Evolutionary conservation across 1,140 invertebrate species (phyloP).

Genomic region (Drosophila virilis): DNA sequence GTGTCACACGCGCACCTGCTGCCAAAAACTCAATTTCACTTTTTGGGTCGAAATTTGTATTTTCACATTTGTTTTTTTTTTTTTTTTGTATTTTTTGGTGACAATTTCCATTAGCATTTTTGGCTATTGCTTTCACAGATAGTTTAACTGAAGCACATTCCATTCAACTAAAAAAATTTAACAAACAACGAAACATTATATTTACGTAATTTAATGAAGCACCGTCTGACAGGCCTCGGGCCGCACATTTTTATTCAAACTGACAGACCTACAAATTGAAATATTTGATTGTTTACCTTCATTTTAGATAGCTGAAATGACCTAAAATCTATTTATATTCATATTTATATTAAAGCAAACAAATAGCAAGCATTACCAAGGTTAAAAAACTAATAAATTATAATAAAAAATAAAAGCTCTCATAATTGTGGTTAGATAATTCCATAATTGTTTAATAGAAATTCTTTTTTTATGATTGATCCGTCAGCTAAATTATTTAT

Average conservation of each 20-base stretch:
- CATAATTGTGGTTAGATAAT: too few species aligned
- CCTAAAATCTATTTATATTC: slow-evolving; percentile 13
- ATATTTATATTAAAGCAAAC: too few species aligned
- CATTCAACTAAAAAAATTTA: slow-evolving; percentile 11
- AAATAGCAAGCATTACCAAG: too few species aligned
- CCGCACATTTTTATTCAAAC: slow-evolving; percentile 15
- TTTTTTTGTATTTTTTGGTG: slow-evolving; percentile 18
- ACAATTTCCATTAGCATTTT: slow-evolving; percentile 71
- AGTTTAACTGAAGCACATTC: slow-evolving; percentile 33
- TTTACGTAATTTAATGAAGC: slow-evolving; percentile 26
- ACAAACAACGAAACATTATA: not conserved
- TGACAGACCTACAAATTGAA: slow-evolving; percentile 12
- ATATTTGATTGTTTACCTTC: slow-evolving; percentile 12
- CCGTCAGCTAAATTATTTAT: not conserved
- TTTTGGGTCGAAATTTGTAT: not conserved
- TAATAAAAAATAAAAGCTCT: not conserved
- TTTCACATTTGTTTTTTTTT: slow-evolving; percentile 6
- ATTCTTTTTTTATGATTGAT: not conserved
- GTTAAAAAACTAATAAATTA: too few species aligned
- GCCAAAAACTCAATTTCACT: slow-evolving; percentile 59
- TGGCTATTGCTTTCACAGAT: slow-evolving; percentile 7
- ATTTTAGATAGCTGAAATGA: slow-evolving; percentile 6
- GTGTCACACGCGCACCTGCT: slow-evolving; percentile 58
- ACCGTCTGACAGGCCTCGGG: not conserved
- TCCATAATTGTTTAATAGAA: not conserved